Conservation (phyloP, 2,797 vertebrate genomes). For the Tokudaia muenninki region DNA sequence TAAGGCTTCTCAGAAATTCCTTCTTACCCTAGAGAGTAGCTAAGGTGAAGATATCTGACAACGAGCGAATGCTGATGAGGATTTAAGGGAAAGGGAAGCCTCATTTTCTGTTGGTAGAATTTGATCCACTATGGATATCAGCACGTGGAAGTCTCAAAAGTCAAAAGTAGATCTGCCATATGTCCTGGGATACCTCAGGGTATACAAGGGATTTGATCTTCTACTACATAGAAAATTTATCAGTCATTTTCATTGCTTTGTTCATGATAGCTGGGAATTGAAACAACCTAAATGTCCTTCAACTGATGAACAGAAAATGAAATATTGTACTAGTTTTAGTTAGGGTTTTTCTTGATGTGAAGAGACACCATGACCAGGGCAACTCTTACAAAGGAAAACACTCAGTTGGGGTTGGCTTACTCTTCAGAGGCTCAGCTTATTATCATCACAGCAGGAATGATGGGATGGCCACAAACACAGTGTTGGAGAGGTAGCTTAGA, state of each 20-base stretch:
- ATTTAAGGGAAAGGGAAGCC: neutral
- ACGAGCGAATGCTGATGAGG: neutral
- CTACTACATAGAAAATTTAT: neutral
- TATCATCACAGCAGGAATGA: neutral
- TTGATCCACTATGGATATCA: neutral
- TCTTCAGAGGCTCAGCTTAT: neutral
- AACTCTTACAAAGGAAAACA: neutral
- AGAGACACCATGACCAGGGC: neutral
- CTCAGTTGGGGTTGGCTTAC: too few species aligned
- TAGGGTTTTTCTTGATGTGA: neutral
- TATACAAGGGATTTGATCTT: neutral
- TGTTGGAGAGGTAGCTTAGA: neutral
- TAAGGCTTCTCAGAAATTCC: neutral
- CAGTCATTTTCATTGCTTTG: neutral
- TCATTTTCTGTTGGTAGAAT: neutral
- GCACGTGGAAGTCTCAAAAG: neutral
- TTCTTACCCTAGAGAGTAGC: neutral
- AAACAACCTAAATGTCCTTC: neutral
- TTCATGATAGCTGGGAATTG: neutral
- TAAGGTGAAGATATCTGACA: neutral
- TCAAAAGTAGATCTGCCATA: neutral
- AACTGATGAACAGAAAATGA: neutral
- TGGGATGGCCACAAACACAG: neutral
- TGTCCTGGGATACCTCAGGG: neutral
- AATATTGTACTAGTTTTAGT: neutral